phyloP scores from a whole-genome alignment of 1,140 invertebrate species.

The Danaus plexippus region DNA sequence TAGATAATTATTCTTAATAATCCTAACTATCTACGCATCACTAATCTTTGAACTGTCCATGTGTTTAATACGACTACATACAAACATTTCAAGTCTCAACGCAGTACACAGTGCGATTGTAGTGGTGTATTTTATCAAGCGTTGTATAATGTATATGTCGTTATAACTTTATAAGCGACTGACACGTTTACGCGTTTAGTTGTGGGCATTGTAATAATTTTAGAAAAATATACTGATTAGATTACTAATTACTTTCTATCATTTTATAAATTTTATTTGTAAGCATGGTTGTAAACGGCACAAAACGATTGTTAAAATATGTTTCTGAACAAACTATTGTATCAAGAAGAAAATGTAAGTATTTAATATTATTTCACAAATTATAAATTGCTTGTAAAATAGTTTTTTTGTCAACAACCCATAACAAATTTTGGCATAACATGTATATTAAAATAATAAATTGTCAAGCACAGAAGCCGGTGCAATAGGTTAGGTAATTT shows the following conservation, averaged over 20 bases:
- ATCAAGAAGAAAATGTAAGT: conserved; percentile 49
- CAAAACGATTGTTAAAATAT: conserved; percentile 41
- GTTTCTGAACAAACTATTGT: conserved; percentile 33
- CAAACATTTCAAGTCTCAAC: no score
- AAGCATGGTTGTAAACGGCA: conserved; percentile 42
- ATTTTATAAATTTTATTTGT: conserved; percentile 5
- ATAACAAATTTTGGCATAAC: no score
- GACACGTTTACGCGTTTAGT: conserved; percentile 14
- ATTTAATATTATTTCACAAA: conserved; percentile 25
- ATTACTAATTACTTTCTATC: conserved; percentile 12
- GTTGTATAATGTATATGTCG: conserved; percentile 7
- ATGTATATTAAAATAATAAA: no score
- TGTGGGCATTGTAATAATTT: conserved; percentile 11
- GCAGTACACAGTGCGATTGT: no score
- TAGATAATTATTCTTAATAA: no score
- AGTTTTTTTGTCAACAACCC: no score
- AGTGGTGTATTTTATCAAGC: no score
- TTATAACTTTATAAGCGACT: conserved; percentile 14
- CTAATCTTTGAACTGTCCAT: conserved; percentile 6
- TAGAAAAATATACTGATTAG: conserved; percentile 15
- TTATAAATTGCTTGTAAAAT: conserved; percentile 4
- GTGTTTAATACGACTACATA: no score
- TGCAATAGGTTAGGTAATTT: no score
- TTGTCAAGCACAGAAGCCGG: no score
- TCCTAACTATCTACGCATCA: neutral